These are phyloP conservation scores for Baronia brevicornis DNA, from an alignment of 2,888 invertebrate species.

Conservation along the genomic window DNA sequence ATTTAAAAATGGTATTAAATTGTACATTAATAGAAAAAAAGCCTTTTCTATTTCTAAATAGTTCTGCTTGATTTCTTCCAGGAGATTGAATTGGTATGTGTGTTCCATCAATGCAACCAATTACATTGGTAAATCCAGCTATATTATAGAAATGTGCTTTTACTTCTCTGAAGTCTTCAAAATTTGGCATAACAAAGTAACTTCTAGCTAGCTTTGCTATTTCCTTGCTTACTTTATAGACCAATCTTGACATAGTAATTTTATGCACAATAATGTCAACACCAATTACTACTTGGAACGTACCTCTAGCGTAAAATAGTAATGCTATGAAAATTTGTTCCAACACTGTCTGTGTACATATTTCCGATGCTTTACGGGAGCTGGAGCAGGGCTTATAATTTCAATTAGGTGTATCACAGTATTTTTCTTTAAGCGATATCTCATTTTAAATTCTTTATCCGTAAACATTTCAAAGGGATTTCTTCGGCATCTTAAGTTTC, in stretches of 20 bases:
- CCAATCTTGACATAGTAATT: conserved; percentile 16
- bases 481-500: conserved; percentile 9
- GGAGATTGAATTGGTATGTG: too few species aligned
- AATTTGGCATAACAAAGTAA: conserved; percentile 5
- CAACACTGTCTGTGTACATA: neutral
- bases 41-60: neutral
- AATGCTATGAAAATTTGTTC: conserved; percentile 11
- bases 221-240: conserved; percentile 14
- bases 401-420: conserved; percentile 3
- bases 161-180: conserved; percentile 4
- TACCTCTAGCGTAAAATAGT: conserved; percentile 13
- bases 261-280: conserved; percentile 15
- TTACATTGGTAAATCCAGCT: conserved; percentile 17
- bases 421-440: conserved; percentile 2
- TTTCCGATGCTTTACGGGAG: too few species aligned
- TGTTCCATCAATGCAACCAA: conserved; percentile 18
- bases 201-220: conserved; percentile 8
- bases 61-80: too few species aligned
- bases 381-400: too few species aligned
- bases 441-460: conserved; percentile 1
- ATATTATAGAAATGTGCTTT: conserved; percentile 13
- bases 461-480: conserved; percentile 3
- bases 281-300: conserved; percentile 12
- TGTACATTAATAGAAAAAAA: conserved; percentile 3
- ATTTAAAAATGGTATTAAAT: neutral